These are phyloP conservation scores for Micoletzkya japonica DNA, from an alignment of 2,888 invertebrate species.

Conservation along the genomic window DNA sequence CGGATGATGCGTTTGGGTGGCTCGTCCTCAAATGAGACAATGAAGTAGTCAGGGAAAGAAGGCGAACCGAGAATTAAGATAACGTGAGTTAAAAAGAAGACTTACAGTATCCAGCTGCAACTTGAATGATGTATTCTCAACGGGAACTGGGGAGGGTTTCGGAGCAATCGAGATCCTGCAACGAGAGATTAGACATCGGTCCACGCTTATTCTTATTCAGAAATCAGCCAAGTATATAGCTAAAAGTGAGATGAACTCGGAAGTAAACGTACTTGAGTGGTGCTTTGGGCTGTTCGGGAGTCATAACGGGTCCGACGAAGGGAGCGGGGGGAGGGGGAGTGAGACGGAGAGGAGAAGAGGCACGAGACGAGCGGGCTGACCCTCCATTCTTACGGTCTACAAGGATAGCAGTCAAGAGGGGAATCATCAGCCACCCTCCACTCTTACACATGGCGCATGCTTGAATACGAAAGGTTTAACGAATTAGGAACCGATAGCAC, in stretches of 20 bases:
- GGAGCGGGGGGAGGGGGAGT: slow-evolving; percentile 26
- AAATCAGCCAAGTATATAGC: too few relatives aligned
- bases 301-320: slow-evolving; percentile 7
- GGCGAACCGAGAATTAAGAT: not conserved
- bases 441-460: too few relatives aligned
- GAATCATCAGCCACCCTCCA: not conserved
- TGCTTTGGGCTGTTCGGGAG: too few relatives aligned
- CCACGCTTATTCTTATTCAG: too few relatives aligned
- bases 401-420: not conserved
- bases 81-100: not conserved
- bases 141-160: slow-evolving; percentile 18
- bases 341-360: slow-evolving; percentile 23
- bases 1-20: slow-evolving; percentile 18
- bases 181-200: too few relatives aligned
- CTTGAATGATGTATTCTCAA: slow-evolving; percentile 23
- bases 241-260: too few relatives aligned
- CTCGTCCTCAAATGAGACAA: slow-evolving; percentile 10
- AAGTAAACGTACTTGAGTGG: too few relatives aligned
- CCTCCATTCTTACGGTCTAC: not conserved
- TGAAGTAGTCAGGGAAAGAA: not conserved
- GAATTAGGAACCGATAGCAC: too few relatives aligned
- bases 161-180: slow-evolving; percentile 19
- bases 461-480: too few relatives aligned
- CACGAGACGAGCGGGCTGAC: too few relatives aligned
- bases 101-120: slow-evolving; percentile 13